Conservation (phyloP, 2,113 vertebrate species). For the Sinocyclocheilus anophthalmus region DNA sequence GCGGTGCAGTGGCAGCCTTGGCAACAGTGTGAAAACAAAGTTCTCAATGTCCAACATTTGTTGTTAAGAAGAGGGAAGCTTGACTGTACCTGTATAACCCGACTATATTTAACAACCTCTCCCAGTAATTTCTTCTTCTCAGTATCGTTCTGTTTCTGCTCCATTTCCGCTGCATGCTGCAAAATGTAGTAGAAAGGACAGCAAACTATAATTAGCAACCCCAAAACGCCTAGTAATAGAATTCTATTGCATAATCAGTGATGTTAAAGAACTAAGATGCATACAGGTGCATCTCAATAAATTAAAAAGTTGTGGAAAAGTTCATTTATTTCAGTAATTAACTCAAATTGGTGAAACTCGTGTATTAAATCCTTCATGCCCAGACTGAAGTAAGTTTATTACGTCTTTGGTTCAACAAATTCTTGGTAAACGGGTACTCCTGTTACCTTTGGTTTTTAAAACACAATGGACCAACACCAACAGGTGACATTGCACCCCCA, state of each 20-base stretch:
- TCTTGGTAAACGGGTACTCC: no score
- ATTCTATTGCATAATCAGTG: not conserved
- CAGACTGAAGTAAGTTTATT: no score
- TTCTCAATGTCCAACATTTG: conserved; percentile 3
- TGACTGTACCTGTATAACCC: conserved; percentile 89
- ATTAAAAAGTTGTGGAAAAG: no score
- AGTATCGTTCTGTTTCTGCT: conserved; percentile 95
- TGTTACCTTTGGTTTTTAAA: no score
- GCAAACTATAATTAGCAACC: conserved; percentile 1
- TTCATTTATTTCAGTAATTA: no score
- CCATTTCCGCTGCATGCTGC: conserved; percentile 96
- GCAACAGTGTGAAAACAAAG: conserved; percentile 41
- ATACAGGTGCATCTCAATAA: no score
- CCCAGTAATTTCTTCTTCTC: conserved; percentile 97
- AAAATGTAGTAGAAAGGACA: conserved; percentile 52
- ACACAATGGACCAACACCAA: no score
- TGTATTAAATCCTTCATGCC: no score
- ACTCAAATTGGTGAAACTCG: no score
- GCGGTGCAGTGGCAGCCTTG: conserved; percentile 29
- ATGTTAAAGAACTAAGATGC: not conserved
- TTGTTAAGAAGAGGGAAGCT: conserved; percentile 34
- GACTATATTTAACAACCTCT: conserved; percentile 95
- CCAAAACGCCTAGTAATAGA: not conserved
- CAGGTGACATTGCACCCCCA: no score
- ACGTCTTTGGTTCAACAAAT: no score